Evolutionary conservation across 2,797 vertebrate species (phyloP).

Genomic region (Intellagama lesueurii): DNA sequence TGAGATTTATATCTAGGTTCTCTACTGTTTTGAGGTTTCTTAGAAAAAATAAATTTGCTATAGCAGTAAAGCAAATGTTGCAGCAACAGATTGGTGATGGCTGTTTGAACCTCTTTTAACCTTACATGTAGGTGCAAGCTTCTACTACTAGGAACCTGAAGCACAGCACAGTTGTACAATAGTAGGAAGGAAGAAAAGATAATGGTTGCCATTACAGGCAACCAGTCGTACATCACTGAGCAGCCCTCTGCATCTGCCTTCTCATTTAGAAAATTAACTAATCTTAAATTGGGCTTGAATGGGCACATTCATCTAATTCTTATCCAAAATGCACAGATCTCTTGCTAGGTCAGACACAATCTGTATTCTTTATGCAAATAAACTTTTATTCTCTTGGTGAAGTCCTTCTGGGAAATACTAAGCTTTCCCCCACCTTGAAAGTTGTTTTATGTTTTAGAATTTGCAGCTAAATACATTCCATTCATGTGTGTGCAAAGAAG

Average conservation of each 20-base stretch:
- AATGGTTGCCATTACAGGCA: neutral
- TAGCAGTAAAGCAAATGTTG: slow-evolving; percentile 77
- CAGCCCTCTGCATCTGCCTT: neutral
- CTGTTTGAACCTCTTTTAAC: slow-evolving; percentile 30
- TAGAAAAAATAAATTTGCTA: slow-evolving; percentile 71
- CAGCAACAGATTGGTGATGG: slow-evolving; percentile 17
- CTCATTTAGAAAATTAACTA: neutral
- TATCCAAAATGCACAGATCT: neutral
- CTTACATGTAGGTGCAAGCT: slow-evolving; percentile 49
- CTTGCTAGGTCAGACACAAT: neutral
- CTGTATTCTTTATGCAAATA: neutral
- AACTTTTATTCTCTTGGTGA: neutral
- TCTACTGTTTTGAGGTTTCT: slow-evolving; percentile 72
- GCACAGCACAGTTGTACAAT: slow-evolving; percentile 47
- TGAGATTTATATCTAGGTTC: slow-evolving; percentile 61
- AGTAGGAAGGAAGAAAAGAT: neutral
- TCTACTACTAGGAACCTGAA: slow-evolving; percentile 50
- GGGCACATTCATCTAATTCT: no score
- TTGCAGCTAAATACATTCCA: neutral
- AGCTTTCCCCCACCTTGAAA: neutral
- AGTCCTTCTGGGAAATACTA: neutral
- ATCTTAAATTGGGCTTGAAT: no score
- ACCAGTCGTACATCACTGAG: neutral
- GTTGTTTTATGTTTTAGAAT: neutral
- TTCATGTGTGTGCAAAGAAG: neutral